Conservation (phyloP, 2,113 vertebrate species). For the Callipepla squamata region DNA sequence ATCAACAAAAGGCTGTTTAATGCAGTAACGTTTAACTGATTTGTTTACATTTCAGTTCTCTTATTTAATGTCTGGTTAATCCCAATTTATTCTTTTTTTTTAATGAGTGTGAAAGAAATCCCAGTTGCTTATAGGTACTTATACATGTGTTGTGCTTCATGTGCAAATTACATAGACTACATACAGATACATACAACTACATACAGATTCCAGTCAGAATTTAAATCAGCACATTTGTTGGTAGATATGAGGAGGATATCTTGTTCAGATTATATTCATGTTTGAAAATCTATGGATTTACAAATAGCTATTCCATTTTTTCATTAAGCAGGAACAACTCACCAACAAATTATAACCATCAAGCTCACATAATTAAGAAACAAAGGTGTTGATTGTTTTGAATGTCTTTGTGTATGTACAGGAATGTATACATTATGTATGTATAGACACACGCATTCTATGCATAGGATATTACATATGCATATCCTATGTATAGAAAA, state of each 20-base stretch:
- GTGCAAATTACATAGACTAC: not conserved
- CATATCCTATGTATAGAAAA: not conserved
- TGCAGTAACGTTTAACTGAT: not conserved
- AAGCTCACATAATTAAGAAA: not conserved
- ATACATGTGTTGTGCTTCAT: not conserved
- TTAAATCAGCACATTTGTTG: not conserved
- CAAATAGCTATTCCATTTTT: not conserved
- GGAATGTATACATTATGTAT: not conserved
- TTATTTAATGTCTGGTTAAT: not conserved
- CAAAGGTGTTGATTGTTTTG: not conserved
- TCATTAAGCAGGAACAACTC: not conserved
- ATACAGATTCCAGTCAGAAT: not conserved
- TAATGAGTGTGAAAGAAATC: not conserved
- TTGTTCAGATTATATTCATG: not conserved
- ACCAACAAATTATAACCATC: not conserved
- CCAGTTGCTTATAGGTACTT: not conserved
- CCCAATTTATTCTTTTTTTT: not conserved
- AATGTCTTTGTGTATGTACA: not conserved
- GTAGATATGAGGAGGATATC: not conserved
- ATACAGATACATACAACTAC: not conserved
- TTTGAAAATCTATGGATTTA: not conserved
- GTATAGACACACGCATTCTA: not conserved
- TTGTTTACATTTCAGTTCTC: not conserved
- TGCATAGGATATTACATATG: accelerated
- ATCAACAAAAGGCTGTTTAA: not conserved